phyloP scores from a whole-genome alignment of 2,888 invertebrate species.

The Gandaritis pyraliata region DNA sequence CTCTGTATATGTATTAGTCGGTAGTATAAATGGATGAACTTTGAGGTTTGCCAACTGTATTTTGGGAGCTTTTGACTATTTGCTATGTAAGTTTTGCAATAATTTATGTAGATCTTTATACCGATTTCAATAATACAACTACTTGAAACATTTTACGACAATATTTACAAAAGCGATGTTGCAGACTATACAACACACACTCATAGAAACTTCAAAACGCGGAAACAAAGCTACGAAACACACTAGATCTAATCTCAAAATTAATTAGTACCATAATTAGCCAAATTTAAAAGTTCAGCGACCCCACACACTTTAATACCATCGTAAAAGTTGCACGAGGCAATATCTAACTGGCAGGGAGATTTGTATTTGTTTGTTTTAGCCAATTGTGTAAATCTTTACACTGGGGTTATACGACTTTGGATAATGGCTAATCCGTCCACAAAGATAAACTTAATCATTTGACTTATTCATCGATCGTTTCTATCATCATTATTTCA shows the following conservation, averaged over 20 bases:
- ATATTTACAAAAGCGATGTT: too few relatives aligned
- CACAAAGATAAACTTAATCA: too few relatives aligned
- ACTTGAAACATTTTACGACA: too few relatives aligned
- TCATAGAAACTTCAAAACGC: constrained; percentile 7
- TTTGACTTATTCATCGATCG: background rate
- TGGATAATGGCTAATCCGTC: background rate
- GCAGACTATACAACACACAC: too few relatives aligned
- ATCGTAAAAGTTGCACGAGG: constrained; percentile 64
- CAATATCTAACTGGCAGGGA: constrained; percentile 55
- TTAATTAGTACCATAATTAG: constrained; percentile 39
- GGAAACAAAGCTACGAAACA: constrained; percentile 22
- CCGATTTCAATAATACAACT: too few relatives aligned
- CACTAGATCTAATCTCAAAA: constrained; percentile 18
- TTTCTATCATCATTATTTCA: background rate
- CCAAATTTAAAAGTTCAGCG: constrained; percentile 62
- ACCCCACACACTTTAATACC: constrained; percentile 66
- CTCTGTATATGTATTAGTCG: too few relatives aligned
- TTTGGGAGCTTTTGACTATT: too few relatives aligned
- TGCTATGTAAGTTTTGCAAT: too few relatives aligned
- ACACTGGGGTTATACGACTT: constrained; percentile 47
- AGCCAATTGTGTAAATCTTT: constrained; percentile 62
- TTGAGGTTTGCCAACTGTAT: too few relatives aligned
- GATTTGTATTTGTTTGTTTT: constrained; percentile 59
- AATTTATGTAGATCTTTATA: too few relatives aligned
- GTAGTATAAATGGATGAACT: too few relatives aligned